These are phyloP conservation scores for Eptesicus fuscus DNA, from an alignment of 2,113 vertebrate genomes.

Conservation along the genomic window DNA sequence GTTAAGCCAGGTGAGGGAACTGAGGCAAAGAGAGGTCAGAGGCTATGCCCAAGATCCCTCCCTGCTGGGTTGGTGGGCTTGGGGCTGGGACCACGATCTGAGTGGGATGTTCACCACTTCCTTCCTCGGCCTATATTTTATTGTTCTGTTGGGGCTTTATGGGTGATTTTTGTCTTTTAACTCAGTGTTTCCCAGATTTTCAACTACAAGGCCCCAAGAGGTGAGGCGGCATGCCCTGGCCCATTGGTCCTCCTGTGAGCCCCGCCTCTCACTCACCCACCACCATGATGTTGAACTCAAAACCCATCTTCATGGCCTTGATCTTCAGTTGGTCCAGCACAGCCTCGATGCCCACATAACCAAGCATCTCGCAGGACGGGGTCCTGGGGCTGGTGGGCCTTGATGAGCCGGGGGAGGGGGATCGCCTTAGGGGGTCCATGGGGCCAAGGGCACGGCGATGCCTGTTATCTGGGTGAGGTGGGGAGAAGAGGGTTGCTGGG, in stretches of 20 bases:
- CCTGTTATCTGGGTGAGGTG: not conserved
- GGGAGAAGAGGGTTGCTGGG: not conserved
- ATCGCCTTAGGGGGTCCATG: constrained; percentile 42
- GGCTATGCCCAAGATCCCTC: not conserved
- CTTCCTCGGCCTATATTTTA: not conserved
- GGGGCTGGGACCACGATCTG: not conserved
- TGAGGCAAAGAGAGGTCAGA: not conserved
- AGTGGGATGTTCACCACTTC: not conserved
- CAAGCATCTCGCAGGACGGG: constrained; percentile 80
- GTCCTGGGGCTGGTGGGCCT: constrained; percentile 60
- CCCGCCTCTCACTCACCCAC: constrained; percentile 86
- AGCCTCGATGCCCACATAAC: constrained; percentile 94
- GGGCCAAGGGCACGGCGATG: not conserved
- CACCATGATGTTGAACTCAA: constrained; percentile 99
- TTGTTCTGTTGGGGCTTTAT: not conserved
- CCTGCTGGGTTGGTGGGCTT: not conserved
- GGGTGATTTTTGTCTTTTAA: not conserved
- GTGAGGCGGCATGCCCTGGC: not conserved
- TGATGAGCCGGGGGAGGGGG: constrained; percentile 6
- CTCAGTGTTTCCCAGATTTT: not conserved
- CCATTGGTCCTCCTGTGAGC: accelerated
- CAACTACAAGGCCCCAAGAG: not conserved
- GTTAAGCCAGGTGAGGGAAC: not conserved
- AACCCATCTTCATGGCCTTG: constrained; percentile 96
- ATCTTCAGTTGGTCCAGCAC: constrained; percentile 95